A percentile compares a stretch with the other conserved stretches of the same genome.
These are phyloP conservation scores for Ips nitidus DNA, from an alignment of 1,140 invertebrate species.

Conservation along the genomic window DNA sequence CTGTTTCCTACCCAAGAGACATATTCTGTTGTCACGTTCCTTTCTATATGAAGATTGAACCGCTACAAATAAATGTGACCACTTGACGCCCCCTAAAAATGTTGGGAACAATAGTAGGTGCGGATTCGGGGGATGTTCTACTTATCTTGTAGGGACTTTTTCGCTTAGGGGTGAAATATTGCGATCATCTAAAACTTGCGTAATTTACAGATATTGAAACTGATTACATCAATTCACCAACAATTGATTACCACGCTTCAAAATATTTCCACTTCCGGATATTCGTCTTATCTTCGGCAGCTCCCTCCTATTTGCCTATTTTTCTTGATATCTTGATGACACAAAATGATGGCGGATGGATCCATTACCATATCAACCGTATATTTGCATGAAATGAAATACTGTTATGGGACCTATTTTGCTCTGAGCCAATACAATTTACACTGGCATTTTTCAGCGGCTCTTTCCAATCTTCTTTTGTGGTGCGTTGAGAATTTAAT, in stretches of 20 bases:
- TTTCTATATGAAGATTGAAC: slow-evolving; percentile 47
- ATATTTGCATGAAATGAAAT: slow-evolving; percentile 32
- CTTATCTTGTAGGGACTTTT: slow-evolving; percentile 15
- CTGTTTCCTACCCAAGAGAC: slow-evolving; percentile 45
- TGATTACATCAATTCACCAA: no score
- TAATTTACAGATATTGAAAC: not conserved
- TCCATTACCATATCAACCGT: slow-evolving; percentile 34
- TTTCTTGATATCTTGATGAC: slow-evolving; percentile 24
- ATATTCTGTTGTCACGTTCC: slow-evolving; percentile 49
- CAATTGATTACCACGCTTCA: no score
- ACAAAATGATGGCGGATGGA: slow-evolving; percentile 22
- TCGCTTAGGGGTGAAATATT: slow-evolving; percentile 5
- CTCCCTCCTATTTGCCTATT: slow-evolving; percentile 21
- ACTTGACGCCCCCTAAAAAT: slow-evolving; percentile 43
- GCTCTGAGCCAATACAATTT: slow-evolving; percentile 35
- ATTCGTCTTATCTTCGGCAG: not conserved
- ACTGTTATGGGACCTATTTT: slow-evolving; percentile 34
- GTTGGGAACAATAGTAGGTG: slow-evolving; percentile 39
- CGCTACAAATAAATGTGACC: slow-evolving; percentile 50
- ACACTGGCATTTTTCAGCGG: slow-evolving; percentile 29
- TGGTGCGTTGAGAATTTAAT: slow-evolving; percentile 33
- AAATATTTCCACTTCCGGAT: no score
- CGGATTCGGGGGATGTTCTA: not conserved
- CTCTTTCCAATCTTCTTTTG: slow-evolving; percentile 32
- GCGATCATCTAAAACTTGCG: not conserved